Evolutionary conservation across 1,140 invertebrate species (phyloP).

Genomic region (Melanaphis sacchari): DNA sequence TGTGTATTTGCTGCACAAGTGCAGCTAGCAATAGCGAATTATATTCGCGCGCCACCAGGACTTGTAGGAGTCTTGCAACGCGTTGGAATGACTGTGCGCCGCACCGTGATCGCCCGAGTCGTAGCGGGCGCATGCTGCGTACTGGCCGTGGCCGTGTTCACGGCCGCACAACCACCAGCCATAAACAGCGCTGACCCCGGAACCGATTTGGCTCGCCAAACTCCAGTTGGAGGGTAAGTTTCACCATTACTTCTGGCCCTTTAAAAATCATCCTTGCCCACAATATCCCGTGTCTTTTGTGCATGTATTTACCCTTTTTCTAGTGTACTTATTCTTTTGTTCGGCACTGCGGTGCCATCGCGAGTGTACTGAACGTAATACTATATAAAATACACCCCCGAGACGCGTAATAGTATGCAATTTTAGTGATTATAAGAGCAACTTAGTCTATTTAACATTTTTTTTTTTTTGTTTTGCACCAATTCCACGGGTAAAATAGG

Average conservation of each 20-base stretch:
- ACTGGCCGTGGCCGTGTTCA: not conserved
- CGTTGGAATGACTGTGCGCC: not conserved
- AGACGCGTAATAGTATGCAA: not conserved
- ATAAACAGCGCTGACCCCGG: conserved; percentile 43
- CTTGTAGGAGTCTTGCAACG: not conserved
- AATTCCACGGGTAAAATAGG: not conserved
- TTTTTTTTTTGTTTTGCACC: not conserved
- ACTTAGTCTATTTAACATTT: not conserved
- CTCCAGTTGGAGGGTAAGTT: conserved; percentile 48
- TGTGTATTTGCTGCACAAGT: not conserved
- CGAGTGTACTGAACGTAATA: not conserved
- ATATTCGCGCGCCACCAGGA: not conserved
- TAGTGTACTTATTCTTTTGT: not conserved
- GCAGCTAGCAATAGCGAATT: not conserved
- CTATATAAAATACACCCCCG: not conserved
- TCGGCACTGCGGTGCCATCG: not conserved
- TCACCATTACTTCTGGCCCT: not conserved
- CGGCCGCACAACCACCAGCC: conserved; percentile 42
- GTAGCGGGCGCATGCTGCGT: not conserved
- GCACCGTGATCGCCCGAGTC: not conserved
- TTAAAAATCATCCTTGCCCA: too few species aligned
- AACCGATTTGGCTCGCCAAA: not conserved
- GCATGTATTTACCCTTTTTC: not conserved
- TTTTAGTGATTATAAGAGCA: not conserved
- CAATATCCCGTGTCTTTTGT: too few species aligned